Evolutionary conservation across 2,797 vertebrate species (phyloP), one percentile per base, ranked within the genome.

Genomic region (Paedocypris micromegethes): DNA sequence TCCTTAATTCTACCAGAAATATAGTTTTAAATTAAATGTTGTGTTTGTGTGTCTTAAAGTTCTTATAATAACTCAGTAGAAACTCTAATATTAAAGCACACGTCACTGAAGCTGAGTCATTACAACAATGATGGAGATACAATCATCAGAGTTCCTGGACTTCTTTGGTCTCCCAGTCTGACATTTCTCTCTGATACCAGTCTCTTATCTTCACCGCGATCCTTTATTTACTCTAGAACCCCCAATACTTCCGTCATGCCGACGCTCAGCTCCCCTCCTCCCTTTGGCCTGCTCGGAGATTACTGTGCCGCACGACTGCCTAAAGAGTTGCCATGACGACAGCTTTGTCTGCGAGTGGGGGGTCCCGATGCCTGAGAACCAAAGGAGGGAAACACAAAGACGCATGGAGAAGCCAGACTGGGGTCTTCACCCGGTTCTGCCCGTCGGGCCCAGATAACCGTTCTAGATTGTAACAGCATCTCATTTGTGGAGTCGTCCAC

Each of bases 291-390:
- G 58, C 66, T 66, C 49, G 64, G 64, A 78, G 68, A 80, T 76
- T 72, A 78, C 69, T 74, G 76, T 65, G 61, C 59, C 6, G 65
- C 71, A 68, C 70, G 47, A 73, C 52, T 74, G 55, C 56, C 64
- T 37, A 67, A 79, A 55, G 3, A 3, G 60, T 79, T 61, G 74
- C 82, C 75, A 87, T 84, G 80, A 75, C 80, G 82, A 85, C 79
- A 53, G 74, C 75, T 80, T 78, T 77, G 75, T 83, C 78, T 81
- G 76, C 72, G 72, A 42, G 71, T 7, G 47, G 77, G 80, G 82
- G 81, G 82, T 85, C 76, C 55, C 58, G 39, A 42, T 41, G 40
- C 45, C 50, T 50, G 40, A 74, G 54, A 72, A 65, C 55, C 40
- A 63, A 75, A 72, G 42, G 46, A 44, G 58, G 6, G n/a, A 51